Percentiles rank a stretch among this genome's conserved stretches.
Evolutionary conservation across 2,888 invertebrate genomes (phyloP).

Genomic region (Diarsia rubi): DNA sequence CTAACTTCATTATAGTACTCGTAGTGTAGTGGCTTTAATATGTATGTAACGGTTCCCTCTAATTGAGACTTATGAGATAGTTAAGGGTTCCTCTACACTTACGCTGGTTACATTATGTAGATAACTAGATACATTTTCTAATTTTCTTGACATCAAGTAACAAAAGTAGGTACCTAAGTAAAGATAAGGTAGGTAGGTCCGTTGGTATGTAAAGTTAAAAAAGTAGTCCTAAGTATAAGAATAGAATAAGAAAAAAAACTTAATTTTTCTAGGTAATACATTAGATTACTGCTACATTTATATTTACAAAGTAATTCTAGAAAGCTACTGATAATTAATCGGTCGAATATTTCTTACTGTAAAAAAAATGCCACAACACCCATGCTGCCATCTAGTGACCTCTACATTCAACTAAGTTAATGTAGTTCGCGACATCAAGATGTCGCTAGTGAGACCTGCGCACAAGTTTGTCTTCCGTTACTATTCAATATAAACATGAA

Average conservation of each 20-base stretch:
- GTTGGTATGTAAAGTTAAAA: too few relatives aligned
- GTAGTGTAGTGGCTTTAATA: slow-evolving; percentile 43
- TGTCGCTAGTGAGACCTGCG: slow-evolving; percentile 46
- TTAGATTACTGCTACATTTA: background rate
- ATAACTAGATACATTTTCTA: background rate
- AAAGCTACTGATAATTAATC: background rate
- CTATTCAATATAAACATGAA: background rate
- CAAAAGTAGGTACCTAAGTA: background rate
- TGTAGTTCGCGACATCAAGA: slow-evolving; percentile 36
- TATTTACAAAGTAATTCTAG: background rate
- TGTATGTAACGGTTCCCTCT: slow-evolving; percentile 52
- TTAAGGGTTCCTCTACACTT: slow-evolving; percentile 27
- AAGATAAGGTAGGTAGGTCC: too few relatives aligned
- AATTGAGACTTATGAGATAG: slow-evolving; percentile 61
- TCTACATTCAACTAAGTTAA: slow-evolving; percentile 1
- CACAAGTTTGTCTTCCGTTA: slow-evolving; percentile 30
- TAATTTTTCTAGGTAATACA: background rate
- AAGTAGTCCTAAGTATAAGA: too few relatives aligned
- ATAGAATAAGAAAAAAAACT: background rate
- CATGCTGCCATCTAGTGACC: slow-evolving; percentile 54
- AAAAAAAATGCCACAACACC: slow-evolving; percentile 7
- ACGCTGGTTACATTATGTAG: slow-evolving; percentile 8
- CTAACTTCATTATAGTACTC: slow-evolving; percentile 39
- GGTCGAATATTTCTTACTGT: too few relatives aligned
- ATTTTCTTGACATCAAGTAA: slow-evolving; percentile 2